A percentile compares a stretch with the other conserved stretches of the same genome.
Conservation (phyloP, 1,140 invertebrate genomes). For the Microplitis demolitor region DNA sequence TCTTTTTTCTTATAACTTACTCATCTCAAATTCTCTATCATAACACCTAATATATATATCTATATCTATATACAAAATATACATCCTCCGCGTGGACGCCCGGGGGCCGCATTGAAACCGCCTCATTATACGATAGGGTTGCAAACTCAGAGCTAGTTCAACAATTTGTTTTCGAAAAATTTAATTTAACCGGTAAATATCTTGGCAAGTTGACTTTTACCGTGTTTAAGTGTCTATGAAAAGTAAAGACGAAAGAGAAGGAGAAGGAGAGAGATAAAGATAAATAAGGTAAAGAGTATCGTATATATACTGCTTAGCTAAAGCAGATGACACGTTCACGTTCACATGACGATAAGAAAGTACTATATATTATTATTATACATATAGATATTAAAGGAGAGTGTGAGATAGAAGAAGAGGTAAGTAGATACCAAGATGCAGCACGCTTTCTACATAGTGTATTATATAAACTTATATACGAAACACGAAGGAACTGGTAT, state of each 20-base stretch:
- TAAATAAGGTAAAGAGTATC: not conserved
- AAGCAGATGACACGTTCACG: constrained; percentile 58
- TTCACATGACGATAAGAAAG: constrained; percentile 9
- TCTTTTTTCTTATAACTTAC: not conserved
- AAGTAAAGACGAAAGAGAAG: too few relatives aligned
- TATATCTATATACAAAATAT: not conserved
- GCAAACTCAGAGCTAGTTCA: constrained; percentile 9
- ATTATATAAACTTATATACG: constrained; percentile 38
- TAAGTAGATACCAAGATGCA: constrained; percentile 54
- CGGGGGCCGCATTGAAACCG: constrained; percentile 61
- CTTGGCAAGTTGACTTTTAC: not conserved
- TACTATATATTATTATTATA: too few relatives aligned
- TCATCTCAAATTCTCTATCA: not conserved
- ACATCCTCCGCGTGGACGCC: constrained; percentile 45
- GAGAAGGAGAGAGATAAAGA: too few relatives aligned
- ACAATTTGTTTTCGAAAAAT: not conserved
- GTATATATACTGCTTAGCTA: constrained; percentile 33
- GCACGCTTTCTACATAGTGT: constrained; percentile 19
- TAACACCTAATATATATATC: too few relatives aligned
- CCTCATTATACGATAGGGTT: constrained; percentile 54
- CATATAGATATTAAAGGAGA: constrained; percentile 47
- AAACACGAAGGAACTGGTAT: constrained; percentile 47
- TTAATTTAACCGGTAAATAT: not conserved
- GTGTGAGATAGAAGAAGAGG: constrained; percentile 35
- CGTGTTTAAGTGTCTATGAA: too few relatives aligned